These are phyloP conservation scores for Xylophagus ater DNA, from an alignment of 2,888 invertebrate species.

Conservation along the genomic window DNA sequence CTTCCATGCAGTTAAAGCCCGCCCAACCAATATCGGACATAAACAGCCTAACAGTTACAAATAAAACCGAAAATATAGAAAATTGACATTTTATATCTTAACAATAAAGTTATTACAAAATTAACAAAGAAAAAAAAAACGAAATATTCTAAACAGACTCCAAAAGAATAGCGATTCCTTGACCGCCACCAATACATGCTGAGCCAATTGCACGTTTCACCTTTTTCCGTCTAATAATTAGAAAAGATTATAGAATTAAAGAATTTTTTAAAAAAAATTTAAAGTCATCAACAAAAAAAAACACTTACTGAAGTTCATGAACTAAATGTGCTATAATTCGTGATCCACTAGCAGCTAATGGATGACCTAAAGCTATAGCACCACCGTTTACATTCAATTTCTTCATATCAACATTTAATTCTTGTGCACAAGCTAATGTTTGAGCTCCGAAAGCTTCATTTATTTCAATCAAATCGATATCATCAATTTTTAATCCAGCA, in stretches of 20 bases:
- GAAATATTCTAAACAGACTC: constrained; percentile 52
- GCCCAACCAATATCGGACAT: too few species aligned
- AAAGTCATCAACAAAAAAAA: constrained; percentile 5
- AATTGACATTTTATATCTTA: too few species aligned
- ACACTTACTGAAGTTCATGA: constrained; percentile 72
- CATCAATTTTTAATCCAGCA: constrained; percentile 65
- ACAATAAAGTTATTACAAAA: too few species aligned
- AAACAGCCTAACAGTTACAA: too few species aligned
- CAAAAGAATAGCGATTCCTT: constrained; percentile 88
- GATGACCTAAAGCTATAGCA: constrained; percentile 95
- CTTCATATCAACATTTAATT: constrained; percentile 70
- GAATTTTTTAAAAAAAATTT: constrained; percentile 18
- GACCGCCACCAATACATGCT: constrained; percentile 97
- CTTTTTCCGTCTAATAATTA: constrained; percentile 58
- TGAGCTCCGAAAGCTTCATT: constrained; percentile 98
- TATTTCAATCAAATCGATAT: constrained; percentile 90
- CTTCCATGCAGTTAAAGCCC: too few species aligned
- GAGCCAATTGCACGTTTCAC: constrained; percentile 84
- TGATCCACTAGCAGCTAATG: constrained; percentile 87
- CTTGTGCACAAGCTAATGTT: constrained; percentile 83
- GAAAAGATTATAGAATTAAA: constrained; percentile 13
- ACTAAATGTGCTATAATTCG: constrained; percentile 85
- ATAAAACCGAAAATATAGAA: too few species aligned
- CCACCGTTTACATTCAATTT: constrained; percentile 93
- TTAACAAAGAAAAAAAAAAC: too few species aligned